Conservation (phyloP, 2,797 vertebrate genomes). For the Morelia viridis region DNA sequence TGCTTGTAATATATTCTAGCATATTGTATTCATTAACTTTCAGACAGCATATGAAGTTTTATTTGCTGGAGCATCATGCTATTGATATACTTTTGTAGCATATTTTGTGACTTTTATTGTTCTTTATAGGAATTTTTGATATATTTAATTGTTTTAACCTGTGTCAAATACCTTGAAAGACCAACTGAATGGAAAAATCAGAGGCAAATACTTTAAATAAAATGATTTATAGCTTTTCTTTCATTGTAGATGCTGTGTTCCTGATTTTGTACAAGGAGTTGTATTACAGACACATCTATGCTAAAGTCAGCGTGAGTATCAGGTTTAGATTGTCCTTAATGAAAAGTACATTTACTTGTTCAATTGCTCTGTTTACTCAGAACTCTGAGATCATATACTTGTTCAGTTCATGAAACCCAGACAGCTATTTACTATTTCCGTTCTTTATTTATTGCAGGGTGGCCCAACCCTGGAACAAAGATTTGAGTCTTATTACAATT, state of each 20-base stretch:
- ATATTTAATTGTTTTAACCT: neutral
- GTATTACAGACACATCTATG: slow-evolving; percentile 97
- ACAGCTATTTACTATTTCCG: slow-evolving; percentile 5
- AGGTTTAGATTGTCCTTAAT: neutral
- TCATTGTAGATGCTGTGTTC: slow-evolving; percentile 90
- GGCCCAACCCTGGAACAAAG: slow-evolving; percentile 96
- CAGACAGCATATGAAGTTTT: neutral
- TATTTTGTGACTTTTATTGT: neutral
- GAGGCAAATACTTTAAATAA: neutral
- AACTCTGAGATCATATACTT: neutral
- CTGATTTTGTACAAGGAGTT: slow-evolving; percentile 97
- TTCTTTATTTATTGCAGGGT: slow-evolving; percentile 75
- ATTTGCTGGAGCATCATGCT: neutral
- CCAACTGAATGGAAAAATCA: neutral
- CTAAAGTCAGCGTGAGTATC: slow-evolving; percentile 98
- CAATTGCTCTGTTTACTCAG: neutral
- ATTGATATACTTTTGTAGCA: neutral
- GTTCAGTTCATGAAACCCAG: neutral
- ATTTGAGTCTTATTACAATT: slow-evolving; percentile 99
- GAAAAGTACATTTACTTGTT: neutral
- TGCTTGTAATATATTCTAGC: neutral
- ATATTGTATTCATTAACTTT: neutral
- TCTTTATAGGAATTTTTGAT: neutral
- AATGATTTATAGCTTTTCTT: slow-evolving; percentile 2
- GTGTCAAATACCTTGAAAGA: neutral